Base-by-base conservation (phyloP, 2,113 vertebrate species). In the Caretta caretta region DNA sequence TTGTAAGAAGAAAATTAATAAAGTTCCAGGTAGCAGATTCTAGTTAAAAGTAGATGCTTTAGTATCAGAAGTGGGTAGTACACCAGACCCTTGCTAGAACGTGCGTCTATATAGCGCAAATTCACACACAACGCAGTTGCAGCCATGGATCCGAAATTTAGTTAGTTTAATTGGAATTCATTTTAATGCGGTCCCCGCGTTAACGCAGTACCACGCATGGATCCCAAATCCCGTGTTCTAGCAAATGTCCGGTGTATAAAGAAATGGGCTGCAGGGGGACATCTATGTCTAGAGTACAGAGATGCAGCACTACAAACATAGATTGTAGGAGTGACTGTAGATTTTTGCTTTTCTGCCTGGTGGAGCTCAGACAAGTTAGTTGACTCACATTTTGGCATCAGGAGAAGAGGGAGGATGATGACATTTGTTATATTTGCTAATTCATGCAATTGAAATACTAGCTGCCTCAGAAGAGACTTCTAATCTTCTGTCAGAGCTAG, bases 381-480 rank as follows among this genome's bases (percentile, higher is more conserved):
- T 97, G 80, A 96, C 95, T 98, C 97, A 96, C 93, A 94, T 96
- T 97, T 89, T 92, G 97, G 93, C 94, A 96, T 90, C 86, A 84
- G 94, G 96, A 97, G 96, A 54, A 96, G 97, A 97, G 93, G 95
- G 92, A 94, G 87, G 96, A 89, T 95, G 93, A 94, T 95, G 83
- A 93, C 87, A 93, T 9, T 42, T 93, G 93, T 93, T 94, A 88
- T 53, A 88, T 95, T 78, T 91, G 93, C 89, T 96, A 96, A 94
- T 97, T 93, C 93, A 94, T 97, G 96, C 87, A 96, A 89, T 93
- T 94, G 93, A 97, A 97, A 86, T 59, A 93, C 84, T 83, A 27
- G 96, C 93, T 95, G 93, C 88, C 94, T 93, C 88, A 83, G 38
- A 96, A 97, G 93, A 94, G 94, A 59, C 93, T 88, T 90, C 62